Evolutionary conservation across 1,140 invertebrate species (phyloP).

Genomic region (Ectropis grisescens): DNA sequence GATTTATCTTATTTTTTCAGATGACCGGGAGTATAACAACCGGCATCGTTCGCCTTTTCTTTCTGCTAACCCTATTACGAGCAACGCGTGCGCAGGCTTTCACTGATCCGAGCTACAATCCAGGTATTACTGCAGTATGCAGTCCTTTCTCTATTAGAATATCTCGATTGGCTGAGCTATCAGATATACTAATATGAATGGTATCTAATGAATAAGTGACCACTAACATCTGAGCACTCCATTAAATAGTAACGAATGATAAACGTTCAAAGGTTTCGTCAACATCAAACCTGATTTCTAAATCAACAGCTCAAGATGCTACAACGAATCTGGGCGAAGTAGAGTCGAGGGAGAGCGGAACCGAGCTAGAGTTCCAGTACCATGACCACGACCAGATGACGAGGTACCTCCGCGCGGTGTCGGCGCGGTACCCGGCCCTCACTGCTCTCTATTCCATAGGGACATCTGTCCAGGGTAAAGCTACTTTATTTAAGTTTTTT

Average conservation of each 20-base stretch:
- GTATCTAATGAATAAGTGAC: too few relatives aligned
- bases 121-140: too few relatives aligned
- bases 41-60: constrained; percentile 8
- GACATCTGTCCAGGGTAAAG: constrained; percentile 89
- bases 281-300: too few relatives aligned
- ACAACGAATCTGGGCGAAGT: constrained; percentile 31
- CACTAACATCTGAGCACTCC: too few relatives aligned
- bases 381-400: constrained; percentile 92
- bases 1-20: constrained; percentile 10
- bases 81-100: constrained; percentile 15
- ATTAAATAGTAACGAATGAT: too few relatives aligned
- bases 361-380: constrained; percentile 83
- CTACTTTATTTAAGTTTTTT: not conserved
- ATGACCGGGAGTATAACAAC: constrained; percentile 13
- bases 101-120: constrained; percentile 9
- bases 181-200: too few relatives aligned
- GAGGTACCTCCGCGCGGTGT: constrained; percentile 83
- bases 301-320: too few relatives aligned
- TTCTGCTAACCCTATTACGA: constrained; percentile 16
- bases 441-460: constrained; percentile 93
- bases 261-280: too few relatives aligned
- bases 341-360: constrained; percentile 37
- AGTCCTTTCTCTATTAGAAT: too few relatives aligned
- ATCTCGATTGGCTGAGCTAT: too few relatives aligned
- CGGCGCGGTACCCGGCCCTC: constrained; percentile 84